A percentile compares a stretch with the other conserved stretches of the same genome.
Conservation (phyloP, 2,113 vertebrate species). For the Leptodactylus fuscus region DNA sequence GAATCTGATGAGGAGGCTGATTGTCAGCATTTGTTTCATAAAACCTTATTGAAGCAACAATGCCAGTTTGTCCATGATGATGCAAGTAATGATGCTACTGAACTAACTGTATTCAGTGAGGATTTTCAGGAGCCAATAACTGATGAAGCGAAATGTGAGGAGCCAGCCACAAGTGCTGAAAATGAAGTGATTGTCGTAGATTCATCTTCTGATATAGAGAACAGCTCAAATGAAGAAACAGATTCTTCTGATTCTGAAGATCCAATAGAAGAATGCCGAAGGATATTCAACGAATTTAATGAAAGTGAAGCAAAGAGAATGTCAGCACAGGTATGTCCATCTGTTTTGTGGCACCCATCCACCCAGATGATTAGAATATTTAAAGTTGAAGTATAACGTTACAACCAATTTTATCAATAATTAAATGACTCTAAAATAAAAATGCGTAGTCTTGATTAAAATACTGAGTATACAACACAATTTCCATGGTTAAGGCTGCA, state of each 20-base stretch:
- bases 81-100: background rate
- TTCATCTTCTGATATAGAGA: constrained; percentile 2
- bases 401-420: no score
- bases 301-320: constrained; percentile 55
- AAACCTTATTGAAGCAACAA: background rate
- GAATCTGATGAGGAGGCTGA: background rate
- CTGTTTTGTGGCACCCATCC: background rate
- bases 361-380: no score
- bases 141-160: constrained; percentile 9
- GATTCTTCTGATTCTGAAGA: constrained; percentile 69
- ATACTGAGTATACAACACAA: no score
- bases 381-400: no score
- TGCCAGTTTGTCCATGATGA: background rate
- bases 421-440: no score
- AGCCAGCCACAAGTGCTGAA: background rate
- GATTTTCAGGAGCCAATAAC: background rate
- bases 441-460: no score
- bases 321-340: constrained; percentile 58
- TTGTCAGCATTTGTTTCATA: background rate
- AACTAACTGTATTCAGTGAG: background rate
- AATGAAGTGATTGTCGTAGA: background rate
- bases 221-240: background rate
- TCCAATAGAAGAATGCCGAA: constrained; percentile 77
- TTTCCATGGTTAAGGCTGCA: no score
- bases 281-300: constrained; percentile 72